phyloP scores from a whole-genome alignment of 2,888 invertebrate genomes.

The Brachyptera putata region DNA sequence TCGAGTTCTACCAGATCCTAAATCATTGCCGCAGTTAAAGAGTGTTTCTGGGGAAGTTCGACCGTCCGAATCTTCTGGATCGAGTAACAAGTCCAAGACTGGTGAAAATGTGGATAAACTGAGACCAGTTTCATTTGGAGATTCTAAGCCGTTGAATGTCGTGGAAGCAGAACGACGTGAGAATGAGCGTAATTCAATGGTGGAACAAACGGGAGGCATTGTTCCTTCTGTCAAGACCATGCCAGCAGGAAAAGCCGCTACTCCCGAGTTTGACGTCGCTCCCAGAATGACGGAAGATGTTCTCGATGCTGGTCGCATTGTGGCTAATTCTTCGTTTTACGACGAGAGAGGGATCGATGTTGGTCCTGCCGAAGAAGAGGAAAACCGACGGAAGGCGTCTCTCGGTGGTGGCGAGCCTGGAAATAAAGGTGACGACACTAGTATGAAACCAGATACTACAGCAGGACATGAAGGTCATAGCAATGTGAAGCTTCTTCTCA shows the following conservation, averaged over 20 bases:
- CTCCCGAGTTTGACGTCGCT: not conserved
- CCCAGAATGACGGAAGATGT: constrained; percentile 9
- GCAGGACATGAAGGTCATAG: constrained; percentile 27
- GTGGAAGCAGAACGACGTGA: constrained; percentile 35
- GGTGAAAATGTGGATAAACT: not conserved
- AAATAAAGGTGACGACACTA: not conserved
- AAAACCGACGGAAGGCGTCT: constrained; percentile 8
- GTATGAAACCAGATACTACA: not conserved
- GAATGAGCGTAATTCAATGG: constrained; percentile 35
- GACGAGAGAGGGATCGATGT: constrained; percentile 32
- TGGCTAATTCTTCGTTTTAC: constrained; percentile 11
- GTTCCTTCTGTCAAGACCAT: constrained; percentile 15
- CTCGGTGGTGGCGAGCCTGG: not conserved
- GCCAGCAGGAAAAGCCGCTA: constrained; percentile 16
- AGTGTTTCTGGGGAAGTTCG: not conserved
- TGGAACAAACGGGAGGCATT: constrained; percentile 31
- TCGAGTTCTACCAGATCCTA: constrained; percentile 38
- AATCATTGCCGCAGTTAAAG: not conserved
- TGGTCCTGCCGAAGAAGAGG: constrained; percentile 24
- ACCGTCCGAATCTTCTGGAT: not conserved
- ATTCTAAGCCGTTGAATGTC: not conserved
- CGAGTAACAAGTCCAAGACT: not conserved
- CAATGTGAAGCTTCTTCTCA: constrained; percentile 38
- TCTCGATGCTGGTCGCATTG: constrained; percentile 6
- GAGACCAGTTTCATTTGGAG: not conserved